phyloP scores from a whole-genome alignment of 2,888 invertebrate species.

The Melieria picta region DNA sequence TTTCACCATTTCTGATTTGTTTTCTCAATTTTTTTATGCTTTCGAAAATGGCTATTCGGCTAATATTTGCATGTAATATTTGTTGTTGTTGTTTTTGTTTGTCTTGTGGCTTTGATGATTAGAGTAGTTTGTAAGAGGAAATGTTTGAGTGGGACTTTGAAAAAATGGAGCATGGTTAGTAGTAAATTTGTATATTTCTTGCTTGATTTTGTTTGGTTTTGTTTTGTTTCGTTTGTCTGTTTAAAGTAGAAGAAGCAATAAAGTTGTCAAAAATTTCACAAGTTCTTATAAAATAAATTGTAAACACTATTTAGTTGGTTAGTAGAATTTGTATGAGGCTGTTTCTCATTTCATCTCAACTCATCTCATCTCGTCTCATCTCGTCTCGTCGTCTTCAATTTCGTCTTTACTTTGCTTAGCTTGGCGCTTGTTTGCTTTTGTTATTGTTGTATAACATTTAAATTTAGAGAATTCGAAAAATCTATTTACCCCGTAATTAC shows the following conservation, averaged over 20 bases:
- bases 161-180: too few species aligned
- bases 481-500: slow-evolving; percentile 5
- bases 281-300: slow-evolving; percentile 38
- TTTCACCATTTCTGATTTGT: too few species aligned
- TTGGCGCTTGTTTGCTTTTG: slow-evolving; percentile 16
- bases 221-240: neutral
- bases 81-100: too few species aligned
- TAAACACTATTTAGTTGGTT: slow-evolving; percentile 39
- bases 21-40: too few species aligned
- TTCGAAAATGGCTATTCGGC: too few species aligned
- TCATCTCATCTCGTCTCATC: neutral
- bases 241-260: slow-evolving; percentile 25
- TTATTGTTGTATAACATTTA: slow-evolving; percentile 21
- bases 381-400: slow-evolving; percentile 14
- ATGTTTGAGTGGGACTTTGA: too few species aligned
- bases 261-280: slow-evolving; percentile 30
- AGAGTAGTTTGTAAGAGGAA: neutral
- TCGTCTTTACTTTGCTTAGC: slow-evolving; percentile 14
- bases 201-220: too few species aligned
- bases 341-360: slow-evolving; percentile 10
- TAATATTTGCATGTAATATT: too few species aligned
- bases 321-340: slow-evolving; percentile 41
- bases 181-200: too few species aligned
- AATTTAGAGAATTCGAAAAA: slow-evolving; percentile 38
- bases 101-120: too few species aligned